Base-by-base conservation (phyloP, 2,113 vertebrate genomes). In the Neogale vison region DNA sequence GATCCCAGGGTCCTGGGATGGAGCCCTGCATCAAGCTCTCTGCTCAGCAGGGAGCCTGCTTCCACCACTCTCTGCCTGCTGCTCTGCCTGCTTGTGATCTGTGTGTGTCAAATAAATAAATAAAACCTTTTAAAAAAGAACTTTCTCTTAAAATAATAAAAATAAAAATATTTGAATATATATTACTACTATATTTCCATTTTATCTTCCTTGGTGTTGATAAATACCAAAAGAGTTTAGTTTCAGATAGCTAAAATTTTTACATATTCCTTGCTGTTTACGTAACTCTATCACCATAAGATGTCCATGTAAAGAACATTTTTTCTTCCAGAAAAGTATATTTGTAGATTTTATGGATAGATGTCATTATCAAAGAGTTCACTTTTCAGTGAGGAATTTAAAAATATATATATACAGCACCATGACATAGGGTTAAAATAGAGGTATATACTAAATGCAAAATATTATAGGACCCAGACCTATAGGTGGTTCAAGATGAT, bases 211-310 rank as follows among this genome's bases (percentile, higher is more conserved):
- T 83, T 69, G 20, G 2, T 84, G 6, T 42, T 52, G 42, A 36
- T 84, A 42, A 90, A n/a, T n/a, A 59, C 55, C 57, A 72, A 45
- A 74, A 52, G 13, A 18, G 26, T 67, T 69, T 79, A 34, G 21
- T 17, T 82, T 95, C 61, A 85, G 13, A n/a, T 93, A 88, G 31
- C 39, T 93, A 95, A 92, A 80, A 72, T 5, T 4, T 79, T 83
- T 34, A 65, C 1, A 3, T 57, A 77, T 69, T 76, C 89, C 29
- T n/a, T 86, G 6, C 12, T 85, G 5, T 57, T 77, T 59, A 77
- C 9, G 0, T 86, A 87, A 81, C 55, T 65, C 45, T 11, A 39
- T 45, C 13, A 65, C 52, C 31, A 82, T 95, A 29, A 1, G 81
- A 82, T 76, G 77, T 82, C 15, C 34, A 95, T 4, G 55, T 76